Percentiles rank a stretch among this genome's conserved stretches.
Conservation (phyloP, 2,888 invertebrate genomes). For the Conops quadrifasciatus region DNA sequence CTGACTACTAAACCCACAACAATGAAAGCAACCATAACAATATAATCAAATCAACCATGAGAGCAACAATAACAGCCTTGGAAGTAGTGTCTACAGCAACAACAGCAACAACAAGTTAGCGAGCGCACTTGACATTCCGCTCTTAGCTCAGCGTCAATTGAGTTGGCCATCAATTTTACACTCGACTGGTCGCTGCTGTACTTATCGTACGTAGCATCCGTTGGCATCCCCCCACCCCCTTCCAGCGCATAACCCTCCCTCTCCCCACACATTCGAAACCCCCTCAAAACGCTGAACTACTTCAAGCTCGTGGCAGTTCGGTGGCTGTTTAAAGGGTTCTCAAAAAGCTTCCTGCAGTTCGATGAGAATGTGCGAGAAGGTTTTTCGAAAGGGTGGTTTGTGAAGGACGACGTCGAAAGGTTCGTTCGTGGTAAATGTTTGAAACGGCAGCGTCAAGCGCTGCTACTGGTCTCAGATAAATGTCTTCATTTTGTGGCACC, state of each 20-base stretch:
- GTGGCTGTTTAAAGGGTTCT: slow-evolving; percentile 19
- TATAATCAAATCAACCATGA: slow-evolving; percentile 4
- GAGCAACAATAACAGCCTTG: slow-evolving; percentile 9
- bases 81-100: slow-evolving; percentile 11
- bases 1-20: background rate
- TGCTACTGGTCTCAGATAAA: slow-evolving; percentile 22
- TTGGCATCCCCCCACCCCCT: background rate
- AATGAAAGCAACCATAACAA: slow-evolving; percentile 11
- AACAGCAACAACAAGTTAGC: slow-evolving; percentile 29
- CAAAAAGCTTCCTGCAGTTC: slow-evolving; percentile 6
- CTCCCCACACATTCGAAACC: background rate
- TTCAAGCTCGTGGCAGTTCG: background rate
- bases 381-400: slow-evolving; percentile 18
- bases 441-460: background rate
- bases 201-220: background rate
- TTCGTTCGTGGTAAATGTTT: too few species aligned
- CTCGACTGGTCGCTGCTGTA: slow-evolving; percentile 33
- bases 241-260: background rate
- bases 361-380: slow-evolving; percentile 15
- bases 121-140: slow-evolving; percentile 40
- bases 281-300: background rate
- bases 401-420: background rate
- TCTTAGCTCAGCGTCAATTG: slow-evolving; percentile 37
- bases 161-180: slow-evolving; percentile 42
- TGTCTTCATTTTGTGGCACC: slow-evolving; percentile 27